phyloP scores from a whole-genome alignment of 1,140 invertebrate genomes.

The Papilio polytes region DNA sequence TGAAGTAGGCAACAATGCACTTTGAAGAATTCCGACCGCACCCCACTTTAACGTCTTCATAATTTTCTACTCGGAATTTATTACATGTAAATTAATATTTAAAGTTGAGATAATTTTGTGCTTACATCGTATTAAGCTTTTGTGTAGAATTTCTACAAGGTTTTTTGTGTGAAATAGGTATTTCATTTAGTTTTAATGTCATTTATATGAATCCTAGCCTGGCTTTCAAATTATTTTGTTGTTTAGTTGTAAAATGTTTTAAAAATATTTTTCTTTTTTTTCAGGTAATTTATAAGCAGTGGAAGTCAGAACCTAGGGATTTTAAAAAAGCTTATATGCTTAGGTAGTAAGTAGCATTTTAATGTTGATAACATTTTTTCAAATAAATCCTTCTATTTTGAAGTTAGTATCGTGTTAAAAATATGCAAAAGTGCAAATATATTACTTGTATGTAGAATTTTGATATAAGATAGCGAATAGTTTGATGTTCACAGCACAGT shows the following conservation, averaged over 20 bases:
- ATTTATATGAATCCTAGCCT: too few species aligned
- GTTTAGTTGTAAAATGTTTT: background rate
- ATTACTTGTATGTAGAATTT: background rate
- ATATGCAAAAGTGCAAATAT: too few species aligned
- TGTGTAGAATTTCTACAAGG: background rate
- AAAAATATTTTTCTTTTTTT: background rate
- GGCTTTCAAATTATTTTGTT: background rate
- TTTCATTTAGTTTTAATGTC: too few species aligned
- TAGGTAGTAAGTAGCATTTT: too few species aligned
- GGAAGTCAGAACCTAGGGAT: background rate
- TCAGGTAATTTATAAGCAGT: background rate
- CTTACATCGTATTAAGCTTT: background rate
- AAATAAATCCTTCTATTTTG: too few species aligned
- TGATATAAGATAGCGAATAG: background rate
- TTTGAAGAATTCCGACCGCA: slow-evolving; percentile 22
- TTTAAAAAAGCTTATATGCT: too few species aligned
- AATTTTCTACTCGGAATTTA: background rate
- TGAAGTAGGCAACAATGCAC: slow-evolving; percentile 22
- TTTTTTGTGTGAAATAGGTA: background rate
- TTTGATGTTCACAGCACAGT: background rate
- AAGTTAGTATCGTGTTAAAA: too few species aligned
- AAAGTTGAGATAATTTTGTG: background rate
- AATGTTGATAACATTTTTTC: too few species aligned
- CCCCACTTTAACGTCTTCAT: slow-evolving; percentile 10
- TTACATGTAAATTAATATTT: background rate